These are phyloP conservation scores for Isotomurus palustris DNA, from an alignment of 2,888 invertebrate species.

Conservation along the genomic window DNA sequence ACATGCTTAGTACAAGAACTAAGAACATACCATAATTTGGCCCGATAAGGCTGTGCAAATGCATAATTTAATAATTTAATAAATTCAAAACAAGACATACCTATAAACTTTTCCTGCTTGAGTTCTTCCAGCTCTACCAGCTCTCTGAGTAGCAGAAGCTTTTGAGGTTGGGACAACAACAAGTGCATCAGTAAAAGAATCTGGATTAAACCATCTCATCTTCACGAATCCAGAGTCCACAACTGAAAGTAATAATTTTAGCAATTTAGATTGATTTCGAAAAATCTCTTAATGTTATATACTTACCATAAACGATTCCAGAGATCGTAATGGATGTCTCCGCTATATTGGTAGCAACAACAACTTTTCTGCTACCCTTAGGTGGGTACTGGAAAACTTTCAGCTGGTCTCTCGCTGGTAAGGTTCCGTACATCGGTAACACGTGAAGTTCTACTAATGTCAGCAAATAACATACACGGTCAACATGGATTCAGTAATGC, in stretches of 20 bases:
- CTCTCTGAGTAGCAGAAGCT: slow-evolving; percentile 85
- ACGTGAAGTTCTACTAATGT: slow-evolving; percentile 57
- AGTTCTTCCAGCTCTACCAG: slow-evolving; percentile 86
- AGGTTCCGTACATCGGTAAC: slow-evolving; percentile 87
- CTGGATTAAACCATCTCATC: slow-evolving; percentile 79
- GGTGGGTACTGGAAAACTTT: slow-evolving; percentile 73
- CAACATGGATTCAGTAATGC: too few species aligned
- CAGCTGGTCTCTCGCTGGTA: slow-evolving; percentile 79
- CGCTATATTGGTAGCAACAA: slow-evolving; percentile 93
- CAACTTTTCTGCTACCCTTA: slow-evolving; percentile 74
- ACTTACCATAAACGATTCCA: slow-evolving; percentile 80
- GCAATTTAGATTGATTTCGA: neutral
- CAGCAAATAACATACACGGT: too few species aligned
- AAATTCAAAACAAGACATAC: too few species aligned
- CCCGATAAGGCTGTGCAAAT: too few species aligned
- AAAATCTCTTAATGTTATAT: too few species aligned
- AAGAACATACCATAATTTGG: too few species aligned
- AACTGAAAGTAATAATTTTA: slow-evolving; percentile 20
- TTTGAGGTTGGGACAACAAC: slow-evolving; percentile 75
- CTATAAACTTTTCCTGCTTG: slow-evolving; percentile 77
- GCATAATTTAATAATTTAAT: slow-evolving; percentile 2
- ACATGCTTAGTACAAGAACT: neutral
- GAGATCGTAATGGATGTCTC: slow-evolving; percentile 95
- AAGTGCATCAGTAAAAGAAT: slow-evolving; percentile 77
- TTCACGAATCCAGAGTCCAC: slow-evolving; percentile 96